Conservation (phyloP, 2,888 invertebrate genomes). For the Leptinotarsa peninsularis region DNA sequence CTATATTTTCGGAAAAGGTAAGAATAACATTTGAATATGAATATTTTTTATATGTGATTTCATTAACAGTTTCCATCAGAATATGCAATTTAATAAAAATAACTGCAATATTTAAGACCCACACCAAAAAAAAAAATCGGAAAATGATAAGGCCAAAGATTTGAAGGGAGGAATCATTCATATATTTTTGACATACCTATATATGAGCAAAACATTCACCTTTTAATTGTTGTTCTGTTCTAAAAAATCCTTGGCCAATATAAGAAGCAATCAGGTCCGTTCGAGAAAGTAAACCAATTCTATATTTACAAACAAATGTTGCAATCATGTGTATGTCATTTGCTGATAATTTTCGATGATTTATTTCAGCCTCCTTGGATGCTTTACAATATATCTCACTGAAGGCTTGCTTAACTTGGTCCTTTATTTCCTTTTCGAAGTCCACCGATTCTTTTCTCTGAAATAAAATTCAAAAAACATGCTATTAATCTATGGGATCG, state of each 20-base stretch:
- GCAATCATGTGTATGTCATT: conserved; percentile 46
- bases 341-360: conserved; percentile 40
- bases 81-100: too few relatives aligned
- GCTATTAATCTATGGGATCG: neutral
- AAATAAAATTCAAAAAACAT: conserved; percentile 13
- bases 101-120: too few relatives aligned
- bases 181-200: too few relatives aligned
- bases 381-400: conserved; percentile 39
- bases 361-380: conserved; percentile 43
- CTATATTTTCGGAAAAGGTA: too few relatives aligned
- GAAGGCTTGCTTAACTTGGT: conserved; percentile 48
- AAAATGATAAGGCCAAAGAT: too few relatives aligned
- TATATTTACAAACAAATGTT: conserved; percentile 48
- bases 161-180: too few relatives aligned
- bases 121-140: too few relatives aligned
- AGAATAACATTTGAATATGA: too few relatives aligned
- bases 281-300: conserved; percentile 46
- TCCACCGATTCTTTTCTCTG: conserved; percentile 38
- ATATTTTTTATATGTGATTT: too few relatives aligned
- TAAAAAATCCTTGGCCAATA: conserved; percentile 48
- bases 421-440: conserved; percentile 44
- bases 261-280: conserved; percentile 46
- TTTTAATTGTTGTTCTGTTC: conserved; percentile 50
- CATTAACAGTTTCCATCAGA: too few relatives aligned
- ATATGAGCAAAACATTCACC: conserved; percentile 42